Evolutionary conservation across 2,888 invertebrate genomes (phyloP).

Genomic region (Parascotia fuliginaria): DNA sequence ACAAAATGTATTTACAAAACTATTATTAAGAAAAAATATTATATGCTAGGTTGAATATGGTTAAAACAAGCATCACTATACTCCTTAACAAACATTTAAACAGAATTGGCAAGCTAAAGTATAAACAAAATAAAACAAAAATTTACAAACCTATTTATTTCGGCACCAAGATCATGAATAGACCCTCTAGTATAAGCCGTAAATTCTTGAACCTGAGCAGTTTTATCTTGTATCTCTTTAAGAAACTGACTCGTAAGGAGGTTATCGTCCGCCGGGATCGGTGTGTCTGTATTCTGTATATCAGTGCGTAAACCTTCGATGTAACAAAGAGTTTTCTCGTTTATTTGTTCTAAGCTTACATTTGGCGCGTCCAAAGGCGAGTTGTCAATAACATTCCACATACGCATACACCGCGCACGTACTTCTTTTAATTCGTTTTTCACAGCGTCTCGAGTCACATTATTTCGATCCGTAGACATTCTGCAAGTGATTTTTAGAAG

Average conservation of each 20-base stretch:
- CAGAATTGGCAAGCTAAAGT: too few relatives aligned
- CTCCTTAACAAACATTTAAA: too few relatives aligned
- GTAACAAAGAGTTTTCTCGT: constrained; percentile 58
- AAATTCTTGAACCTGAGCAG: constrained; percentile 62
- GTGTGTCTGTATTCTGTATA: constrained; percentile 60
- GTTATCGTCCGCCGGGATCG: constrained; percentile 63
- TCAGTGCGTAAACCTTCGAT: constrained; percentile 63
- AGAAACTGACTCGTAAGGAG: constrained; percentile 67
- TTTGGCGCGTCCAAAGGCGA: constrained; percentile 49
- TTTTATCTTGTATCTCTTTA: constrained; percentile 65
- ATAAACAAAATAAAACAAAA: too few relatives aligned
- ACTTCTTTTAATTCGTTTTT: constrained; percentile 63
- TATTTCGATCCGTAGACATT: constrained; percentile 59
- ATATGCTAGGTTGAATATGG: too few relatives aligned
- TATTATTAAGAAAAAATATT: too few relatives aligned
- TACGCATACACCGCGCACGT: constrained; percentile 59
- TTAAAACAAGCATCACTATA: too few relatives aligned
- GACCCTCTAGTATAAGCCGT: constrained; percentile 64
- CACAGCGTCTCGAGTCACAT: constrained; percentile 54
- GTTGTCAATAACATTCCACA: constrained; percentile 65
- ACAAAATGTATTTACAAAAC: too few relatives aligned
- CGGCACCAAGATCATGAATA: constrained; percentile 65
- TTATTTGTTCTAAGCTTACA: constrained; percentile 49
- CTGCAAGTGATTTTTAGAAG: constrained; percentile 40
- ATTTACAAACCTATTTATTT: constrained; percentile 71